A percentile compares a stretch with the other conserved stretches of the same genome.
phyloP scores from a whole-genome alignment of 1,140 invertebrate species.

The fruit fly (Drosophila melanogaster) region Release_6_plus_ISO1_MT NT_033777.3:28803001-28803500 shows the following conservation, averaged over 20 bases:
- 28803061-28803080: slow-evolving; percentile 14
- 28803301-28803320: too few species aligned
- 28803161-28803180: slow-evolving; percentile 6
- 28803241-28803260: neutral
- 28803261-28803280: neutral
- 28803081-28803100: neutral
- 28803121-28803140: slow-evolving; percentile 11
- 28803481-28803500: slow-evolving; percentile 83
- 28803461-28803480: slow-evolving; percentile 81
- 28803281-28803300: too few species aligned
- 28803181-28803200: neutral
- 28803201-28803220: neutral
- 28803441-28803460: slow-evolving; percentile 64
- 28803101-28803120: neutral
- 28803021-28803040: slow-evolving; percentile 75
- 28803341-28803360: too few species aligned
- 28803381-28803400: neutral
- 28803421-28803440: slow-evolving; percentile 53
- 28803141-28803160: neutral
- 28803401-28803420: slow-evolving; percentile 1
- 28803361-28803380: neutral
- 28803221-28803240: neutral
- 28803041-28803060: slow-evolving; percentile 8
- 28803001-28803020: slow-evolving; percentile 70
- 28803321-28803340: too few species aligned